Conservation (phyloP, 2,797 vertebrate species). For the Anguilla anguilla region DNA sequence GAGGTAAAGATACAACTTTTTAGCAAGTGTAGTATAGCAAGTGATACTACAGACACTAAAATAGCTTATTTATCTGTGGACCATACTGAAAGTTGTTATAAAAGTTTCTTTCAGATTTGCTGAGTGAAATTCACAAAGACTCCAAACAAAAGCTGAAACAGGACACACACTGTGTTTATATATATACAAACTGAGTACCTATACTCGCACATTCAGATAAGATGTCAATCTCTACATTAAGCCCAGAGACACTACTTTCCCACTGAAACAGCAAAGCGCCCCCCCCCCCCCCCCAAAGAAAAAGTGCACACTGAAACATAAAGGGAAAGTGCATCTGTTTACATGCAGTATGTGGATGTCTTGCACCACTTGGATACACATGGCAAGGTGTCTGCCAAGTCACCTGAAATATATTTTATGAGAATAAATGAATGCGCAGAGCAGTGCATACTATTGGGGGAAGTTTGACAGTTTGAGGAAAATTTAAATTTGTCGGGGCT, state of each 20-base stretch:
- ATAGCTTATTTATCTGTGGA: neutral
- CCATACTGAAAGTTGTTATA: neutral
- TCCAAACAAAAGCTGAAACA: neutral
- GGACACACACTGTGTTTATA: neutral
- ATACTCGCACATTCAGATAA: neutral
- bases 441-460: neutral
- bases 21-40: neutral
- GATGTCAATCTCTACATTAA: neutral
- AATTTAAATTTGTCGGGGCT: neutral
- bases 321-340: neutral
- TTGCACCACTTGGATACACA: neutral
- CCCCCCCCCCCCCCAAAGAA: no score
- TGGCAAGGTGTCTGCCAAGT: neutral
- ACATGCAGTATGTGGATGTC: neutral
- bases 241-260: neutral
- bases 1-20: neutral
- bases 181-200: neutral
- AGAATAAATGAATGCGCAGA: neutral
- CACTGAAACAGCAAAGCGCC: neutral
- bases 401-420: neutral
- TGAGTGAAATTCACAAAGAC: neutral
- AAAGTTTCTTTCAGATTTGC: neutral
- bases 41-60: neutral
- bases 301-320: neutral
- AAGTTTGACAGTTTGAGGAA: neutral